Percentiles rank a stretch among this genome's conserved stretches.
These are phyloP conservation scores for Verasper variegatus DNA, from an alignment of 2,113 vertebrate genomes.

Conservation along the genomic window DNA sequence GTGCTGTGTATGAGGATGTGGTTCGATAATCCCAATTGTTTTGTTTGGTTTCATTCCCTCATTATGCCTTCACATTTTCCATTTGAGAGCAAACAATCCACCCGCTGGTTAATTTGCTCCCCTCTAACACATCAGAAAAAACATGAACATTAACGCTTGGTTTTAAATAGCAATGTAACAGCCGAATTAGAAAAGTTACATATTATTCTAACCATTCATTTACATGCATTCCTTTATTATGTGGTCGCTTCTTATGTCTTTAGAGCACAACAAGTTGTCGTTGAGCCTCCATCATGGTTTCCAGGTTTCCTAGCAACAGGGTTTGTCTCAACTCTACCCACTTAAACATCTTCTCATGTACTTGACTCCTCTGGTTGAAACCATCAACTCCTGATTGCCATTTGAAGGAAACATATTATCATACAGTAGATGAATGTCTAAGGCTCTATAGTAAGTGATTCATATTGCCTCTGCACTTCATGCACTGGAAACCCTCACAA, in stretches of 20 bases:
- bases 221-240: not conserved
- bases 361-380: constrained; percentile 19
- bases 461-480: not conserved
- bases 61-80: constrained; percentile 13
- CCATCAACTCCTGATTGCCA: not conserved
- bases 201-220: not conserved
- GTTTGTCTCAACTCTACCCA: constrained; percentile 34
- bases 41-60: constrained; percentile 13
- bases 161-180: not conserved
- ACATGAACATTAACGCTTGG: constrained; percentile 2
- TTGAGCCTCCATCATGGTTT: constrained; percentile 33
- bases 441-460: too few species aligned
- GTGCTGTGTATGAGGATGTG: not conserved
- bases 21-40: constrained; percentile 8
- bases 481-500: too few species aligned
- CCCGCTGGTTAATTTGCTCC: not conserved
- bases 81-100: constrained; percentile 5
- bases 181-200: not conserved
- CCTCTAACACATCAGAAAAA: not conserved
- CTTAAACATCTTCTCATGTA: constrained; percentile 24
- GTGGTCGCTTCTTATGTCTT: not conserved
- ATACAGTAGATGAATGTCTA: not conserved
- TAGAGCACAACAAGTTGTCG: not conserved
- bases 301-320: constrained; percentile 53
- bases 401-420: constrained; percentile 10